These are phyloP conservation scores for Glaucopsyche alexis DNA, from an alignment of 2,888 invertebrate species.

Conservation along the genomic window DNA sequence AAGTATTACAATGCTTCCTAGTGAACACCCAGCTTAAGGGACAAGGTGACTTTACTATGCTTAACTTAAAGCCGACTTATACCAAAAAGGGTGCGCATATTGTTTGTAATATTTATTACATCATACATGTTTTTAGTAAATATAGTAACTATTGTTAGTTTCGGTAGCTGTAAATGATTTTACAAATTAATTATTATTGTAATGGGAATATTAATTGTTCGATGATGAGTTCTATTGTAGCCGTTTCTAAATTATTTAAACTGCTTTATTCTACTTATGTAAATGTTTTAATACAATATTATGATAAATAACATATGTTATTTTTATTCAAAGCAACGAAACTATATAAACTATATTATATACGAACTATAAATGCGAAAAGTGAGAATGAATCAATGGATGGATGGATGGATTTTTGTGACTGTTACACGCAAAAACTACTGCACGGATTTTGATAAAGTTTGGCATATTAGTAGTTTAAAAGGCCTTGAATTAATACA, in stretches of 20 bases:
- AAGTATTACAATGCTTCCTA: neutral
- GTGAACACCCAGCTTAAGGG: neutral
- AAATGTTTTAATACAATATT: too few relatives aligned
- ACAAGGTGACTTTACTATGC: constrained; percentile 47
- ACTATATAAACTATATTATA: too few relatives aligned
- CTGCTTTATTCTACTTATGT: too few relatives aligned
- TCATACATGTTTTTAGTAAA: neutral
- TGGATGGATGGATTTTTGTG: too few relatives aligned
- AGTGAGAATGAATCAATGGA: too few relatives aligned
- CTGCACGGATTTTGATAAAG: too few relatives aligned
- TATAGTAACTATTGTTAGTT: neutral
- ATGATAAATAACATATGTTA: too few relatives aligned
- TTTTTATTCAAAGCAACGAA: too few relatives aligned
- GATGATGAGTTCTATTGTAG: neutral
- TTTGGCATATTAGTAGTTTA: too few relatives aligned
- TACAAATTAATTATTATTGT: neutral
- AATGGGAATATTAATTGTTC: neutral
- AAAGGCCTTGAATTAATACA: too few relatives aligned
- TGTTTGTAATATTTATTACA: constrained; percentile 18
- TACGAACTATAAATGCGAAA: too few relatives aligned
- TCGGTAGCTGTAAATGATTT: neutral
- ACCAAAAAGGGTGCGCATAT: constrained; percentile 13
- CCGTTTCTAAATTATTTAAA: neutral
- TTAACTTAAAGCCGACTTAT: constrained; percentile 25
- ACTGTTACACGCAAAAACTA: too few relatives aligned